Base-by-base conservation (phyloP, 2,113 vertebrate genomes). In the Osmerus eperlanus region DNA sequence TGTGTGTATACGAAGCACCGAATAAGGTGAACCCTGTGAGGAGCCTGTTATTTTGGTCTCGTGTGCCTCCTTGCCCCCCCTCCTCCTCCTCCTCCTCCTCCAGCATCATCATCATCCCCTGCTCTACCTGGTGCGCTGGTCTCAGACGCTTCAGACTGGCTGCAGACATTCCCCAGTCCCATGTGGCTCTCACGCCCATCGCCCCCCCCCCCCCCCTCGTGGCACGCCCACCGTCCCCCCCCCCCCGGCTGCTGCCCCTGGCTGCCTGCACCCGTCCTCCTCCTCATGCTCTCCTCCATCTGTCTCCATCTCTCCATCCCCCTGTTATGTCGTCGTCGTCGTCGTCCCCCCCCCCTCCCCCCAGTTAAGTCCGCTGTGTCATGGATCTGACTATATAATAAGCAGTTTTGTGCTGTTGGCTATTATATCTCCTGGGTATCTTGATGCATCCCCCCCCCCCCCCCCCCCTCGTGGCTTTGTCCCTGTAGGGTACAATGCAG, bases 31-130 rank as follows among this genome's bases (percentile, higher is more conserved):
- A 79, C 72, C 56, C 55, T 19, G 15, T 60, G 65, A 79, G 76
- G 75, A 74, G 82, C 72, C 67, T 60, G 65, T 60, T 65, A 73
- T 80, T 13, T 15, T 76, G 77, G 25, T 76, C 52, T 77, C 21
- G 61, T 74, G 79, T 77, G 68, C 80, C 83, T 83, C 85, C 78
- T 83, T 79, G 75, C 75, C 77, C 81, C 86, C 78, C 79, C 80
- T n/a, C 86, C 80, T 52, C 54, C 81, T 84, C 81, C 78, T 82
- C 80, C 89, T 85, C 78, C 80, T 64, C 76, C 83, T 78, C 41
- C 41, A 21, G 21, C 21, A 8, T 7, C 23, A 23, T 23, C 23
- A 23, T 23, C 23, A 23, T 23, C 41, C 41, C 7, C 9, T 12
- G 25, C 25, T 28, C 25, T 85, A 77, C 81, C 81, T 82, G 83